Percentiles rank a stretch among this genome's conserved stretches.
phyloP scores from a whole-genome alignment of 2,797 vertebrate genomes.

The Danio jaintianensis region DNA sequence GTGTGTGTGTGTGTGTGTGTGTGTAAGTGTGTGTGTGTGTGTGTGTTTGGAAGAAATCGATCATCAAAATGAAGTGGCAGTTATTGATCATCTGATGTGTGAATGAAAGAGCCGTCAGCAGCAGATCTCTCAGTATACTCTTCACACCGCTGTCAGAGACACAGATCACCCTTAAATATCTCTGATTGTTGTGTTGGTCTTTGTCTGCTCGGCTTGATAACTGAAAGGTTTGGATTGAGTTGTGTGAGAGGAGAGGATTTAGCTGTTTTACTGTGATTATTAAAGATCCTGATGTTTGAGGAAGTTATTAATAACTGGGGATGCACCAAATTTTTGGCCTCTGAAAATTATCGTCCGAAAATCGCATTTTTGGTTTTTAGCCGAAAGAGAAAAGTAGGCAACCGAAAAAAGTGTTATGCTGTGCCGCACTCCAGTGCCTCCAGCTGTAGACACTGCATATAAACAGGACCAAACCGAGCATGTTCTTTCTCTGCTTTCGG shows the following conservation, averaged over 20 bases:
- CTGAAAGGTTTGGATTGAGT: neutral
- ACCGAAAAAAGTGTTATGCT: no score
- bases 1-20: no score
- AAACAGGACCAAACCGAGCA: no score
- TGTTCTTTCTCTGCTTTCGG: no score
- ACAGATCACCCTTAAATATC: neutral
- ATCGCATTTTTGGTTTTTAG: no score
- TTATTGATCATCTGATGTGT: conserved; percentile 40
- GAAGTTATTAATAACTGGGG: neutral
- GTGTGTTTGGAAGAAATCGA: conserved; percentile 13
- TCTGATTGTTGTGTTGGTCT: neutral
- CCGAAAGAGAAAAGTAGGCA: no score
- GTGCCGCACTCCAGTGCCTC: no score
- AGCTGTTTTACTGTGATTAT: neutral
- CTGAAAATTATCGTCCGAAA: no score
- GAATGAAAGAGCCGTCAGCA: conserved; percentile 31
- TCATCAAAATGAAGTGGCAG: conserved; percentile 38
- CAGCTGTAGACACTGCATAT: no score
- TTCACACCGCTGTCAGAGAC: neutral
- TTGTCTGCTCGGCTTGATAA: neutral
- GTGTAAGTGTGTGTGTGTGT: no score
- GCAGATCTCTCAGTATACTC: conserved; percentile 21
- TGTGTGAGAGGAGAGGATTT: neutral
- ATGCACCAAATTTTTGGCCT: no score
- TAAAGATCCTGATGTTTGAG: neutral